Evolutionary conservation across 2,113 vertebrate species (phyloP).

Genomic region (Festucalex cinctus): DNA sequence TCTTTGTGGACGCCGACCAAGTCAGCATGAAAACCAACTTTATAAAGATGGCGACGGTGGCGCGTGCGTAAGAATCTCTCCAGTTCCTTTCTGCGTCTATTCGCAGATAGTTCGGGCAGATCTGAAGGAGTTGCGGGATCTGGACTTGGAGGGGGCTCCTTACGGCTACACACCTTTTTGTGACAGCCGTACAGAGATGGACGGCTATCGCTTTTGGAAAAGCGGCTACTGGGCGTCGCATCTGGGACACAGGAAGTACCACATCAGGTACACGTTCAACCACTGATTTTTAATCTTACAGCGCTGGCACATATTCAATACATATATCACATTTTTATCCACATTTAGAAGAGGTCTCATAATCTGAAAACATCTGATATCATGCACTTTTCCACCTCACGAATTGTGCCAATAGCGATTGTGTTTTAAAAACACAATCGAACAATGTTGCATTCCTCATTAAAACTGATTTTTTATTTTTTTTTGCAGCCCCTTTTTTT

Average conservation of each 20-base stretch:
- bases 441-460: too few species aligned
- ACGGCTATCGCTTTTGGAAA: constrained; percentile 97
- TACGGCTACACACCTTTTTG: constrained; percentile 97
- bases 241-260: constrained; percentile 87
- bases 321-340: too few species aligned
- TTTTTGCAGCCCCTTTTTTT: too few species aligned
- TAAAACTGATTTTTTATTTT: too few species aligned
- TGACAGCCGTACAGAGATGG: constrained; percentile 93
- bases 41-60: not conserved
- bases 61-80: not conserved
- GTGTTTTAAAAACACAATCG: too few species aligned
- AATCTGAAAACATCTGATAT: too few species aligned
- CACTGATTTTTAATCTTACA: not conserved
- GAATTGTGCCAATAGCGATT: too few species aligned
- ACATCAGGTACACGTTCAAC: constrained; percentile 82
- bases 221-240: constrained; percentile 95
- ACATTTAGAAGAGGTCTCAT: too few species aligned
- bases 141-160: constrained; percentile 86
- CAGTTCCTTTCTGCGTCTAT: not conserved
- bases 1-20: constrained; percentile 98
- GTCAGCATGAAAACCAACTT: constrained; percentile 55
- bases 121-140: constrained; percentile 86
- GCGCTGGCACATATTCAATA: not conserved
- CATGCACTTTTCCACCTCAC: too few species aligned
- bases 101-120: constrained; percentile 90